Evolutionary conservation across 2,888 invertebrate species (phyloP).

Genomic region (Carpatolechia fugitivella): DNA sequence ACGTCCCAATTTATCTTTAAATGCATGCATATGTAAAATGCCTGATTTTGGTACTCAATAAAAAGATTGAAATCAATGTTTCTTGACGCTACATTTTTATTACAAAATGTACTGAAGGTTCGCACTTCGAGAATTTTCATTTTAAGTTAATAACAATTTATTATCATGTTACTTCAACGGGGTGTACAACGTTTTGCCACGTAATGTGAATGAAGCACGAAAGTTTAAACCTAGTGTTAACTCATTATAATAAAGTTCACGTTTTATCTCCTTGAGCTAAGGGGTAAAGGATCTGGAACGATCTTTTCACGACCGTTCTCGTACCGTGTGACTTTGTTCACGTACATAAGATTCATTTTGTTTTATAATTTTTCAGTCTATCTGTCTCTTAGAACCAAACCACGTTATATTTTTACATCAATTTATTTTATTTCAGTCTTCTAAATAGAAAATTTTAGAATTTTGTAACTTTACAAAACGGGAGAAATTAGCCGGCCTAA

Average conservation of each 20-base stretch:
- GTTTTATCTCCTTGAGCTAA: slow-evolving; percentile 12
- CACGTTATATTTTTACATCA: no score
- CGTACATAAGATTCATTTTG: slow-evolving; percentile 55
- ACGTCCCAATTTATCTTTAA: no score
- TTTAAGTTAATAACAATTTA: slow-evolving; percentile 6
- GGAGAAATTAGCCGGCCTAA: no score
- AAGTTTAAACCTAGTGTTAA: slow-evolving; percentile 5
- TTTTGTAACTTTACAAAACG: no score
- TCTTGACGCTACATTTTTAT: no score
- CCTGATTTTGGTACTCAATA: no score
- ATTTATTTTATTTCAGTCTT: no score
- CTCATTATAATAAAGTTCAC: slow-evolving; percentile 10
- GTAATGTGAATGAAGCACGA: slow-evolving; percentile 9
- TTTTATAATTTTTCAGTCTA: slow-evolving; percentile 39
- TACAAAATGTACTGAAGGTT: background rate
- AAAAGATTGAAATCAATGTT: no score
- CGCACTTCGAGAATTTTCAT: background rate
- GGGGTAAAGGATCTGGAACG: background rate
- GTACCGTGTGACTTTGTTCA: slow-evolving; percentile 31
- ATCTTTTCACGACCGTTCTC: slow-evolving; percentile 8
- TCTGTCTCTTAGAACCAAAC: background rate
- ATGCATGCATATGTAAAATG: no score
- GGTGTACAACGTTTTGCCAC: slow-evolving; percentile 11
- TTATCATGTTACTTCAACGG: background rate
- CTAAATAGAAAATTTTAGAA: no score